These are phyloP conservation scores for Brenthis ino DNA, from an alignment of 2,888 invertebrate genomes.

Conservation along the genomic window DNA sequence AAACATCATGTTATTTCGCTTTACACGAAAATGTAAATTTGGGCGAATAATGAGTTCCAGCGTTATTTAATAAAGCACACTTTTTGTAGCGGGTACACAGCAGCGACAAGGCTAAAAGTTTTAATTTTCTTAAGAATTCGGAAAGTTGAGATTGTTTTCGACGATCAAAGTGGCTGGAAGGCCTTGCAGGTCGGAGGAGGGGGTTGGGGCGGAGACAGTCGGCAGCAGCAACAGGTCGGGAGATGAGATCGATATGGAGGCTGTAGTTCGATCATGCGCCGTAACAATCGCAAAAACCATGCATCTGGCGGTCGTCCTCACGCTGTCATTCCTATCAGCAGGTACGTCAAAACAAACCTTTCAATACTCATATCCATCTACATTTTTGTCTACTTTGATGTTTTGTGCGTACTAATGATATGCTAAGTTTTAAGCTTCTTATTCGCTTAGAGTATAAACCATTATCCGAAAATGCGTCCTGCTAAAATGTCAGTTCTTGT, in stretches of 20 bases:
- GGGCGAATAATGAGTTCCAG: slow-evolving; percentile 33
- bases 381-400: slow-evolving; percentile 3
- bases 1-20: background rate
- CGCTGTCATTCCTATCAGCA: slow-evolving; percentile 64
- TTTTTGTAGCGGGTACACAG: slow-evolving; percentile 35
- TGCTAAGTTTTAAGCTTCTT: background rate
- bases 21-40: slow-evolving; percentile 22
- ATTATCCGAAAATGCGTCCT: background rate
- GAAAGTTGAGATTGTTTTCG: slow-evolving; percentile 76
- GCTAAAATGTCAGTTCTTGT: slow-evolving; percentile 27
- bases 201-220: slow-evolving; percentile 53
- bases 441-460: background rate
- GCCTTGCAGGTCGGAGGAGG: slow-evolving; percentile 46
- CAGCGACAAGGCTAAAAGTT: slow-evolving; percentile 52
- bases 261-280: slow-evolving; percentile 73
- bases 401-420: background rate
- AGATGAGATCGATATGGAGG: slow-evolving; percentile 71
- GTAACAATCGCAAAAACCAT: slow-evolving; percentile 61
- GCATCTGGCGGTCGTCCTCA: slow-evolving; percentile 70
- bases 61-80: slow-evolving; percentile 40
- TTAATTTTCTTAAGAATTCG: slow-evolving; percentile 72
- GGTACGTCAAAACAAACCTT: slow-evolving; percentile 64
- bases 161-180: slow-evolving; percentile 63
- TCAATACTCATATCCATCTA: slow-evolving; percentile 9
- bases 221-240: slow-evolving; percentile 73